Conservation (phyloP, 2,888 invertebrate species). For the Hipparchia semele region DNA sequence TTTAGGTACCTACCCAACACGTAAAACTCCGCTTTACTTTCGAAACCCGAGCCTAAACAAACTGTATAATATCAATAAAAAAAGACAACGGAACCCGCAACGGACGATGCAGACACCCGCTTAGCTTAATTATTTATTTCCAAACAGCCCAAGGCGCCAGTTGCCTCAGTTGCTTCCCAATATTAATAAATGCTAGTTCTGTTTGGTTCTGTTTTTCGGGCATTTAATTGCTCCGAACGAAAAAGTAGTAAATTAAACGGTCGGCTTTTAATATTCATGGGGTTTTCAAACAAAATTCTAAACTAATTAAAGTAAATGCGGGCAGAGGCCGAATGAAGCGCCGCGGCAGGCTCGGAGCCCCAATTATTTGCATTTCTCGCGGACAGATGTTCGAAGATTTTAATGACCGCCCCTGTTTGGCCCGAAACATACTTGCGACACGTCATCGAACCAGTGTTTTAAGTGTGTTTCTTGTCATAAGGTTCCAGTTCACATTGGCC, state of each 20-base stretch:
- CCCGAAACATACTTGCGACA: neutral
- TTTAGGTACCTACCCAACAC: no score
- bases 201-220: conserved; percentile 73
- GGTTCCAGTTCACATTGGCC: no score
- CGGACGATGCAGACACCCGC: neutral
- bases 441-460: neutral
- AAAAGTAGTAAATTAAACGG: conserved; percentile 76
- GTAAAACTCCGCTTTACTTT: no score
- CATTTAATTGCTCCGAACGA: conserved; percentile 70
- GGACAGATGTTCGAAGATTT: conserved; percentile 26
- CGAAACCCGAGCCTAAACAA: no score
- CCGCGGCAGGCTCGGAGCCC: conserved; percentile 41
- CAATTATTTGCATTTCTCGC: conserved; percentile 44
- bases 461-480: no score
- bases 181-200: conserved; percentile 76
- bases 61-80: no score
- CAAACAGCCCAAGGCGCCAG: conserved; percentile 76
- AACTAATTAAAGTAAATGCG: conserved; percentile 75
- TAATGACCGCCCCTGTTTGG: conserved; percentile 12
- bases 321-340: conserved; percentile 58
- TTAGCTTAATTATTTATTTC: conserved; percentile 51
- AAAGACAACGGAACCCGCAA: conserved; percentile 13
- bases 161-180: conserved; percentile 73
- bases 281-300: conserved; percentile 78
- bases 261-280: conserved; percentile 80